Base-by-base conservation (phyloP, 2,888 invertebrate genomes). In the Trichacis sp. region DNA sequence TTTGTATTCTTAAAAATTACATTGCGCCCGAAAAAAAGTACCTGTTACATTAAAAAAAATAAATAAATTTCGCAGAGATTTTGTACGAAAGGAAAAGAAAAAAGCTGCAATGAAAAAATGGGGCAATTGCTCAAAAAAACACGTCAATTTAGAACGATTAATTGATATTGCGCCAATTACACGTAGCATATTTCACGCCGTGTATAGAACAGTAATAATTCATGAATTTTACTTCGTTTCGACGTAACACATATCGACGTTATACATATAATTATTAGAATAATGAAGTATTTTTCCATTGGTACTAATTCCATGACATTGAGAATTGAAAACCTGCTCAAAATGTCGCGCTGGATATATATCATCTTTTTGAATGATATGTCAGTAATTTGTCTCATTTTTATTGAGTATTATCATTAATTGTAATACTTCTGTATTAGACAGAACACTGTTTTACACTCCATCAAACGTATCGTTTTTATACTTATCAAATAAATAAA, bases 401-500 rank as follows among this genome's bases (percentile, higher is more conserved):
- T 8, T 24, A 5, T 24, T 8, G 8, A 24, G 24, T 24, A 24
- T 24, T 24, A 24, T 8, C 3, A 24, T 24, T 24, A 5, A 24
- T 24, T 24, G n/a, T n/a, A n/a, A n/a, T n/a, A n/a, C n/a, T n/a
- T n/a, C n/a, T n/a, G n/a, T n/a, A n/a, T n/a, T n/a, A n/a, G n/a
- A n/a, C n/a, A n/a, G n/a, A n/a, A n/a, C n/a, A n/a, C n/a, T n/a
- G n/a, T n/a, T n/a, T n/a, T n/a, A 24, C 24, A 24, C 24, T 24
- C 8, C 24, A 24, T 36, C 38, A 33, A 50, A 38, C 46, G 24
- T 20, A 38, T 50, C 50, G 38, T 50, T 50, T 50, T 38, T 49
- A 50, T 50, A 50, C 50, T 11, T 50, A 50, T 17, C n/a, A n/a
- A n/a, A n/a, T n/a, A n/a, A n/a, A n/a, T n/a, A 11, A 46, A 52